Evolutionary conservation across 2,888 invertebrate genomes (phyloP), one percentile per base, ranked within the genome.

Genomic region (Ichneumon xanthorius): DNA sequence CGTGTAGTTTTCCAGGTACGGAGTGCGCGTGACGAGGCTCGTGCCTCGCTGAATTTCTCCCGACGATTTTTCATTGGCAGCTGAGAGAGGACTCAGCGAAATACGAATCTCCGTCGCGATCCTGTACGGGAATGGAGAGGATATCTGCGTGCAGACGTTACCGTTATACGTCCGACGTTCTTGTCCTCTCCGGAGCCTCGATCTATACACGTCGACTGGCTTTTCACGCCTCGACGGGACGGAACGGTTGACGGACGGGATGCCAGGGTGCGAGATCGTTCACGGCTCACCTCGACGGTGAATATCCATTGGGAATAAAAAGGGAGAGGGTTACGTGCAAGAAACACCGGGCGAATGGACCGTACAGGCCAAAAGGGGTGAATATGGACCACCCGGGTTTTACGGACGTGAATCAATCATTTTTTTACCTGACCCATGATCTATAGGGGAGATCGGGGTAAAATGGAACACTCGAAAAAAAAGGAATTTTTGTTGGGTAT

Each of bases 191-290:
- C 55, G 33, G 30, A 71, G 26, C 76, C 76, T 67, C 80, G 48
- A 84, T 80, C 72, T 58, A 45, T 72, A 77, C 72, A 76, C 67
- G 76, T 80, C 80, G 19, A 72, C 67, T 50, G 67, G 68, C 75
- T 63, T 81, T 70, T 76, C 76, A 85, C 84, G 75, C 84, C 86
- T 78, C 81, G 76, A 82, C 65, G 75, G 82, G 65, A 65, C 81
- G 70, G 79, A 83, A 84, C 77, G 81, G 70, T 80, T 86, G 84
- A 85, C 80, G 77, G 78, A 87, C 83, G 73, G 50, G 30, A 26
- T 68, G 63, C 58, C 67, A 16, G 33, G 58, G 45, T 71, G 78
- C 80, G 53, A 76, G 70, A n/a, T 6, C 45, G 33, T 72, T 72
- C 76, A 30, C 26, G 37, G 4, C 7, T 2, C 16, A 11, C 55